Evolutionary conservation across 2,888 invertebrate species (phyloP), one percentile per base, ranked within the genome.

Genomic region (Clusia tigrina): DNA sequence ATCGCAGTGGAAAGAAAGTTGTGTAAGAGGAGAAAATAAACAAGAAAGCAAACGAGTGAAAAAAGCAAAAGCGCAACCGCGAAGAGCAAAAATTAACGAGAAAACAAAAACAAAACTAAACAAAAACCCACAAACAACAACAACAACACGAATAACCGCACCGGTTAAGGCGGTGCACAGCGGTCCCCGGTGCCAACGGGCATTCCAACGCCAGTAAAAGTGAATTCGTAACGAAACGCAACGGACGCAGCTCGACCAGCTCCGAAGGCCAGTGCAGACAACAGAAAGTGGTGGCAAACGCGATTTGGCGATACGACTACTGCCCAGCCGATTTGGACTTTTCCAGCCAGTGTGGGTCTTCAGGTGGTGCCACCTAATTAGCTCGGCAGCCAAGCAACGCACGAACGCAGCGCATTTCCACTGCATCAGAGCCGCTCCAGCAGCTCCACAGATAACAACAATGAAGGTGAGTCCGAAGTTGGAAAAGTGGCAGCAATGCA

Each of bases 1-100:
- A 24, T 37, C 10, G 38, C 15, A 55, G 37, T 42, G 65, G 67
- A 71, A 71, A 73, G 75, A 74, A 74, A 74, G 74, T 69, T 68
- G 64, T 70, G 54, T 60, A 18, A 42, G 51, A 67, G 64, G 67
- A 66, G 56, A 53, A 60, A 62, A 54, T 61, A 59, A 56, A 51
- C 58, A 20, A 18, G 58, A 65, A 48, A n/a, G 48, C 2, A 64
- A 64, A 65, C 55, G 67, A 66, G 66, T 54, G 62, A 37, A 46
- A 37, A 63, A 20, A 61, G 37, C 32, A 63, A 68, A 54, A 53
- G 48, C 10, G n/a, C 65, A 61, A 68, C 62, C n/a, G 61, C 62
- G 59, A 58, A 55, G 48, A 68, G 48, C 56, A 58, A 57, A 65
- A 62, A 64, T 51, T 51, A 59, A 66, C n/a, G n/a, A n/a, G n/a